Conservation (phyloP, 1,140 invertebrate species). For the Platorchestia sp. region DNA sequence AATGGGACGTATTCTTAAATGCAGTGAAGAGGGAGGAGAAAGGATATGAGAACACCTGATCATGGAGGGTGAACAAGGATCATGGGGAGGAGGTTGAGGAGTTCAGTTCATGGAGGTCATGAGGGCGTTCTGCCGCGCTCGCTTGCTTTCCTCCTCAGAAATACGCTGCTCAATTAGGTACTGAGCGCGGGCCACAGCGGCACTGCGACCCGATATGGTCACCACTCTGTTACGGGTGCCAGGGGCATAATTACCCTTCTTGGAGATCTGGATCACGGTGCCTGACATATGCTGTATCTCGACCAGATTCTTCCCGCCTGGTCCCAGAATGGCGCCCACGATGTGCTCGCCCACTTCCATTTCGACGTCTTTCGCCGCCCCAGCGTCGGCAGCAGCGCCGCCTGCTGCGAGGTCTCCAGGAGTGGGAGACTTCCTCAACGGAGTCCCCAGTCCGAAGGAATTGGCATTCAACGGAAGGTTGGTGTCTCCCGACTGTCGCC, state of each 20-base stretch:
- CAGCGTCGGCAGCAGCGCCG: conserved; percentile 62
- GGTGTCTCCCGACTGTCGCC: conserved; percentile 66
- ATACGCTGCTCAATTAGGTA: conserved; percentile 96
- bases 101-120: conserved; percentile 67
- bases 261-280: conserved; percentile 98
- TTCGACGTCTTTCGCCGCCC: conserved; percentile 66
- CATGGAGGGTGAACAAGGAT: conserved; percentile 16
- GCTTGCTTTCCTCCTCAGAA: conserved; percentile 93
- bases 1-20: conserved; percentile 60
- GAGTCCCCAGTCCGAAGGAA: conserved; percentile 84
- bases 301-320: conserved; percentile 93
- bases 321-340: conserved; percentile 96
- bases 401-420: conserved; percentile 73
- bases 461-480: conserved; percentile 80
- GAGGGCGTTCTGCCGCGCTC: conserved; percentile 88
- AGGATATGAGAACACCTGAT: conserved; percentile 37
- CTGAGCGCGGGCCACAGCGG: conserved; percentile 89
- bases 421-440: conserved; percentile 86
- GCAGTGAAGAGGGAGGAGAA: conserved; percentile 56
- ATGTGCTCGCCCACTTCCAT: conserved; percentile 92
- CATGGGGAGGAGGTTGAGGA: neutral
- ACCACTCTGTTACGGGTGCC: conserved; percentile 97
- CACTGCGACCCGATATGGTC: conserved; percentile 90
- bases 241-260: conserved; percentile 96
- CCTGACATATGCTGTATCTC: conserved; percentile 97